A percentile compares a stretch with the other conserved stretches of the same genome.
phyloP scores from a whole-genome alignment of 2,797 vertebrate species.

The Synanceia verrucosa region DNA sequence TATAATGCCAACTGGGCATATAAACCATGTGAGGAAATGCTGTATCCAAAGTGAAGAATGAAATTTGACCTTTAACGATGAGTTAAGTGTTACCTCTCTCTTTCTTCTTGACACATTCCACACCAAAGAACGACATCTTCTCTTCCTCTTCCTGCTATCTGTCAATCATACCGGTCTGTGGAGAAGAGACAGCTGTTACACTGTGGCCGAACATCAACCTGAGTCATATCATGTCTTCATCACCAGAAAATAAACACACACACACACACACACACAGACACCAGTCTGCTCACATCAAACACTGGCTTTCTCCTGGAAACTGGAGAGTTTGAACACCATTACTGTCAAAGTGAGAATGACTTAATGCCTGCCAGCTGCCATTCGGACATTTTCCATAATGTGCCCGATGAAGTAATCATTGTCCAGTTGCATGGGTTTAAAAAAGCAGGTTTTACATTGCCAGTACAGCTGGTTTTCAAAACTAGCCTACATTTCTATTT shows the following conservation, averaged over 20 bases:
- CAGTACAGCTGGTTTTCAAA: background rate
- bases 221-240: background rate
- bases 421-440: background rate
- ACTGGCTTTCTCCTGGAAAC: background rate
- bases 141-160: slow-evolving; percentile 60
- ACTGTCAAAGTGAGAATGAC: slow-evolving; percentile 7
- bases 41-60: background rate
- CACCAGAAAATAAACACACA: background rate
- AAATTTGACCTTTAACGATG: background rate
- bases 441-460: background rate
- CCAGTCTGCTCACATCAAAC: background rate
- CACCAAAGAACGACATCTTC: slow-evolving; percentile 78
- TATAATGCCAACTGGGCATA: too few relatives aligned
- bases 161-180: slow-evolving; percentile 55
- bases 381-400: slow-evolving; percentile 37
- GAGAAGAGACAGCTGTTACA: slow-evolving; percentile 5
- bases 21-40: background rate
- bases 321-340: background rate
- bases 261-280: background rate
- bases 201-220: background rate
- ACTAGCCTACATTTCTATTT: slow-evolving; percentile 15
- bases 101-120: slow-evolving; percentile 68
- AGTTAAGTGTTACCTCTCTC: slow-evolving; percentile 56
- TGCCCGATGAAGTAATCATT: slow-evolving; percentile 51
- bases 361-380: slow-evolving; percentile 10